These are phyloP conservation scores for Drosophila putrida DNA, from an alignment of 2,888 invertebrate genomes.

Conservation along the genomic window DNA sequence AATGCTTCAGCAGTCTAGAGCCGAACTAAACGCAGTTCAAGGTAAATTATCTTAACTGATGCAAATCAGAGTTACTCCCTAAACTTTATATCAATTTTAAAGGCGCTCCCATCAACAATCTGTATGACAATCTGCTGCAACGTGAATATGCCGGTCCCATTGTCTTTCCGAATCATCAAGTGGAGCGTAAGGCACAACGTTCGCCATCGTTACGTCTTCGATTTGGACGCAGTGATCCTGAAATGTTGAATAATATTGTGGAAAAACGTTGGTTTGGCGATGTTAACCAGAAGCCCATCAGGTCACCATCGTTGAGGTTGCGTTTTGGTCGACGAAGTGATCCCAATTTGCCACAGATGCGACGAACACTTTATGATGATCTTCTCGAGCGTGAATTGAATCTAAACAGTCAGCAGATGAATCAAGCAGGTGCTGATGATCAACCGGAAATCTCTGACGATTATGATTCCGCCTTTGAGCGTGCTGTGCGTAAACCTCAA, in stretches of 20 bases:
- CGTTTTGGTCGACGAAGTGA: slow-evolving; percentile 92
- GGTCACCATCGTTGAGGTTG: slow-evolving; percentile 91
- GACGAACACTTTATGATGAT: slow-evolving; percentile 75
- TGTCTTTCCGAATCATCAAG: slow-evolving; percentile 87
- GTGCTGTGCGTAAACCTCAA: slow-evolving; percentile 76
- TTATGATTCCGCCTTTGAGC: slow-evolving; percentile 63
- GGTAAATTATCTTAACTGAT: background rate
- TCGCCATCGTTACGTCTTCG: slow-evolving; percentile 91
- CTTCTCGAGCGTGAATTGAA: slow-evolving; percentile 70
- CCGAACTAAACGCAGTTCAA: slow-evolving; percentile 48
- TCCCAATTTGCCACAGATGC: slow-evolving; percentile 86
- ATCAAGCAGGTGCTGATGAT: slow-evolving; percentile 28
- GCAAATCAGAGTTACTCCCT: too few relatives aligned
- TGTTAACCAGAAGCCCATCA: slow-evolving; percentile 89
- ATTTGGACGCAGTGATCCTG: slow-evolving; percentile 91
- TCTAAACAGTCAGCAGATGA: slow-evolving; percentile 58
- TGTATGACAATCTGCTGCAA: slow-evolving; percentile 84
- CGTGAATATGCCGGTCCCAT: slow-evolving; percentile 85
- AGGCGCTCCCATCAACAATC: slow-evolving; percentile 77
- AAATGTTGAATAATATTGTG: slow-evolving; percentile 78
- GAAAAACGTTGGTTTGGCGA: slow-evolving; percentile 86
- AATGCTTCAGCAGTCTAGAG: slow-evolving; percentile 54
- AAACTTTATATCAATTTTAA: background rate
- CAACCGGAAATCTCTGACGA: slow-evolving; percentile 54
- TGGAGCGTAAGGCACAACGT: slow-evolving; percentile 91